Base-by-base conservation (phyloP, 1,140 invertebrate genomes). In the Dysdera silvatica region DNA sequence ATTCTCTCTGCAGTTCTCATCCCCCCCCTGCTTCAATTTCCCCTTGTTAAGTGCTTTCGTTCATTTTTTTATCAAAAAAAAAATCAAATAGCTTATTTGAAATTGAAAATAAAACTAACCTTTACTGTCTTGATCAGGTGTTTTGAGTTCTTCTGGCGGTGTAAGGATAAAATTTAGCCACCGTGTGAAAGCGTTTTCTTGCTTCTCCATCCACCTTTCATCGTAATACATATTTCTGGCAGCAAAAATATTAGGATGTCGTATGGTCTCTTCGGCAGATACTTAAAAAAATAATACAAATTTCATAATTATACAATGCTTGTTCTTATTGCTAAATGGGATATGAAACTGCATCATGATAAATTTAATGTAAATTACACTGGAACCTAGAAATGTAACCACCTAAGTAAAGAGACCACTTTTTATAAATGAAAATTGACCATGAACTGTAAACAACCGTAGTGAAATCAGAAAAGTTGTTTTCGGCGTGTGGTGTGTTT, bases 101-200 rank as follows among this genome's bases (percentile, higher is more conserved):
- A n/a, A n/a, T n/a, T n/a, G n/a, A n/a, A n/a, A n/a, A n/a, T n/a
- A n/a, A n/a, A n/a, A n/a, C n/a, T n/a, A n/a, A n/a, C n/a, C n/a
- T n/a, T n/a, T n/a, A n/a, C n/a, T n/a, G n/a, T 47, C 28, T 2
- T 56, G 35, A 5, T 49, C 45, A 8, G 52, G 43, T 18, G 59
- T 40, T 29, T 10, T 26, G 35, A 63, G 41, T 18, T 48, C 83
- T 33, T 84, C 82, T 2, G 87, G 87, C 7, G 90, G 88, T 3
- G 88, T 89, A 1, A 95, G 75, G 32, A 95, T 77, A 55, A 84
- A 86, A 75, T 95, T 95, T 0, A 95, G 74, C 91, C 91, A 95
- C 65, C 87, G 85, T 66, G 85, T 86, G 69, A 95, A 91, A 66
- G 88, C 85, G 0, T 77, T 75, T 75, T 90, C 87, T 73, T 93